Percentiles rank a stretch among this genome's conserved stretches.
phyloP scores from a whole-genome alignment of 2,888 invertebrate species.

The Nephrocerus scutellatus region DNA sequence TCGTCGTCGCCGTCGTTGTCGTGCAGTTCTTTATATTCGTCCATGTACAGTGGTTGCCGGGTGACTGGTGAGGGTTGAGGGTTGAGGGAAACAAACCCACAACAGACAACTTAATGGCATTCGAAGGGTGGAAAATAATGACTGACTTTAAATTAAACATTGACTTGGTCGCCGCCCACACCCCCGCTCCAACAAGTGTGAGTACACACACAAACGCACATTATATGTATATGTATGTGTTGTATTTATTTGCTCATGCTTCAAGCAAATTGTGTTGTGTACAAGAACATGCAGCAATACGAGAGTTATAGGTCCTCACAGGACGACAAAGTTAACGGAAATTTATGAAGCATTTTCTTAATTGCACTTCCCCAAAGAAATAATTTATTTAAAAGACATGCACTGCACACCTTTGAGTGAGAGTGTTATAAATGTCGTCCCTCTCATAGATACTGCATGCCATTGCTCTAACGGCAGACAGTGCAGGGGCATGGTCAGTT shows the following conservation, averaged over 20 bases:
- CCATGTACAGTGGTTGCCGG: not conserved
- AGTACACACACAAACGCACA: not conserved
- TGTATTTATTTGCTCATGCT: too few relatives aligned
- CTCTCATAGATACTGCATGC: too few relatives aligned
- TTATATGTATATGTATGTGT: too few relatives aligned
- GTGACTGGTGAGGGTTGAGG: not conserved
- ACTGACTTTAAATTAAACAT: conserved; percentile 17
- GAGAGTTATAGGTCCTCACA: too few relatives aligned
- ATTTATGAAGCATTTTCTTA: conserved; percentile 47
- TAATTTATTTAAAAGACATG: conserved; percentile 46
- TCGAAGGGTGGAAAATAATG: conserved; percentile 14
- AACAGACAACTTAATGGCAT: too few relatives aligned
- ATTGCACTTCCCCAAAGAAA: conserved; percentile 45
- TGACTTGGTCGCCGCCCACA: not conserved
- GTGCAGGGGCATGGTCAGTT: too few relatives aligned
- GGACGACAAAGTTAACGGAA: conserved; percentile 34
- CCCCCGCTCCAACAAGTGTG: not conserved
- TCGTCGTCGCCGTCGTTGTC: too few relatives aligned
- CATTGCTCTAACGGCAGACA: conserved; percentile 9
- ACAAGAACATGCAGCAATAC: too few relatives aligned
- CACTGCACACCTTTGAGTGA: conserved; percentile 26
- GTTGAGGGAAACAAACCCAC: too few relatives aligned
- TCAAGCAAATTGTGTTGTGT: too few relatives aligned
- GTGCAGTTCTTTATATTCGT: too few relatives aligned
- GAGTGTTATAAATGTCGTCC: conserved; percentile 24